Evolutionary conservation across 2,797 vertebrate genomes (phyloP).

Genomic region (Cossypha polioptera): DNA sequence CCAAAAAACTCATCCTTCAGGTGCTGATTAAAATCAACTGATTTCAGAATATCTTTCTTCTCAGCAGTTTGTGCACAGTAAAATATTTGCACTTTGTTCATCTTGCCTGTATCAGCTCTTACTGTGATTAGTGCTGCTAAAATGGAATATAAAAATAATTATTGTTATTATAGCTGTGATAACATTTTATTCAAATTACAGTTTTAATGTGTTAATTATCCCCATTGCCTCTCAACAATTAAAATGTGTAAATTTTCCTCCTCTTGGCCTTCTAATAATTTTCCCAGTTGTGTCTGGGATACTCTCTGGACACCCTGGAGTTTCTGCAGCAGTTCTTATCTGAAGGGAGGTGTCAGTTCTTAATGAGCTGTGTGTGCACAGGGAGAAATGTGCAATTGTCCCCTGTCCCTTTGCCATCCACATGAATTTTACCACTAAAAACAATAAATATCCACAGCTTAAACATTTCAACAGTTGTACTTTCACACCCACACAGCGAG

Average conservation of each 20-base stretch:
- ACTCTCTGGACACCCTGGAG: fast-evolving
- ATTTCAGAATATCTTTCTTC: background rate
- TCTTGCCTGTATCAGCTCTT: background rate
- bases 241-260: background rate
- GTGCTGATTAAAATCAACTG: background rate
- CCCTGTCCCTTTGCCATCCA: background rate
- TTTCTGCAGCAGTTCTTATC: background rate
- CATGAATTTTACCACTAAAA: background rate
- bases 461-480: background rate
- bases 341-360: background rate
- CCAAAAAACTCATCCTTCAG: background rate
- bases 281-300: background rate
- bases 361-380: fast-evolving
- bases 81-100: background rate
- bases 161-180: background rate
- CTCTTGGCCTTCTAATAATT: background rate
- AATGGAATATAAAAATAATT: background rate
- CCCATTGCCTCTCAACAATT: background rate
- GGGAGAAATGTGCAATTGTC: background rate
- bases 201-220: background rate
- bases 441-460: background rate
- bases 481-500: background rate
- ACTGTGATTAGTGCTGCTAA: background rate
- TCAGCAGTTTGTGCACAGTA: background rate
- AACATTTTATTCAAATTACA: background rate